Percentiles rank a stretch among this genome's conserved stretches.
phyloP scores from a whole-genome alignment of 2,113 vertebrate species.

The Psilopogon haemacephalus region DNA sequence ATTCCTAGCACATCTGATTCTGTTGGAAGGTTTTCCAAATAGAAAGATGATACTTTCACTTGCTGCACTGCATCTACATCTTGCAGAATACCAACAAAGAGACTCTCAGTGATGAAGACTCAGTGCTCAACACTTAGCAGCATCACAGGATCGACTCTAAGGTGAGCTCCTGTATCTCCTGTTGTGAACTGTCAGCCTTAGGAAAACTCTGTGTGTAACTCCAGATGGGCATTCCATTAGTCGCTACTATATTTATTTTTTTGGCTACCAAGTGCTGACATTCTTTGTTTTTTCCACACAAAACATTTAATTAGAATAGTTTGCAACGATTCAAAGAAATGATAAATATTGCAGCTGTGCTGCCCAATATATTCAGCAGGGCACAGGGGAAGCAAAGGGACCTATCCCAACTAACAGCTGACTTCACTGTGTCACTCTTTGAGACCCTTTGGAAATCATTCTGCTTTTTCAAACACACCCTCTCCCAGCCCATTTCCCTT shows the following conservation, averaged over 20 bases:
- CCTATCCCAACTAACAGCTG: background rate
- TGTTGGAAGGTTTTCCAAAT: conserved; percentile 5
- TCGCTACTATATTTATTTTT: background rate
- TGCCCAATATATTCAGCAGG: background rate
- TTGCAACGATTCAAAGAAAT: background rate
- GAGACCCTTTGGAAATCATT: background rate
- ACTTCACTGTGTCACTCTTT: background rate
- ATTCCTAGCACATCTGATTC: background rate
- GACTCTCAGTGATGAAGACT: background rate
- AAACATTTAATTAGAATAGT: background rate
- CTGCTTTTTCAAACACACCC: background rate
- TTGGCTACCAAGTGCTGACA: background rate
- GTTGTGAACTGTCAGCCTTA: background rate
- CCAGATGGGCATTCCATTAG: background rate
- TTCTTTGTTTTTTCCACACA: background rate
- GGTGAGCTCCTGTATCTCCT: background rate
- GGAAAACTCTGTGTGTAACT: background rate
- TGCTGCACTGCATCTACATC: background rate
- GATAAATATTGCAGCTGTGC: background rate
- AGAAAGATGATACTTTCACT: conserved; percentile 1
- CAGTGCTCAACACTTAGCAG: background rate
- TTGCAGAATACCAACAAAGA: background rate
- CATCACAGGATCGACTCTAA: background rate
- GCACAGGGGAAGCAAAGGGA: background rate
- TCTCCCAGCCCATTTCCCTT: background rate